A percentile compares a stretch with the other conserved stretches of the same genome.
Conservation (phyloP, 2,797 vertebrate species). For the Ciconia nigra region DNA sequence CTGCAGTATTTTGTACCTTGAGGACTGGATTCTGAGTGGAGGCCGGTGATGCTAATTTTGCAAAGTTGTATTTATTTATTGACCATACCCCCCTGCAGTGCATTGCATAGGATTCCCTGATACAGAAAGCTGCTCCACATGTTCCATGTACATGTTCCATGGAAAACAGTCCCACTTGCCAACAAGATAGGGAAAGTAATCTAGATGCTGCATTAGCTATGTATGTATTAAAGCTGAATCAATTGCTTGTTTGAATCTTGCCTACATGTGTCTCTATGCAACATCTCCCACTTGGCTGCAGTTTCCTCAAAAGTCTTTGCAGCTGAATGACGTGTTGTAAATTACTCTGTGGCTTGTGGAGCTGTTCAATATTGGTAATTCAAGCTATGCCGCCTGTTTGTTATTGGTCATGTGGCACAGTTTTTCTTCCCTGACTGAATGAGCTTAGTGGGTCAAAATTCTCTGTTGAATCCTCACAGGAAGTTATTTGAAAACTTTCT, state of each 20-base stretch:
- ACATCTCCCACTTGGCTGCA: not conserved
- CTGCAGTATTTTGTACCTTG: not conserved
- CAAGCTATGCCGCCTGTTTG: not conserved
- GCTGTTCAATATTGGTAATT: not conserved
- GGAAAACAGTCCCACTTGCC: not conserved
- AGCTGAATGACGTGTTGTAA: not conserved
- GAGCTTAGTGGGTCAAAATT: not conserved
- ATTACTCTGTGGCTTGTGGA: conserved; percentile 1
- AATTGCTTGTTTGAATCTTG: not conserved
- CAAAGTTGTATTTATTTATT: not conserved
- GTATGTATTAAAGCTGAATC: not conserved
- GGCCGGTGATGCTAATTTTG: not conserved
- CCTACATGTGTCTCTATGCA: not conserved
- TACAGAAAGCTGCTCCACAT: not conserved
- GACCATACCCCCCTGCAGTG: not conserved
- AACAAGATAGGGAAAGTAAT: not conserved
- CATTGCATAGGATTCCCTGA: not conserved
- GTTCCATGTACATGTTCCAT: not conserved
- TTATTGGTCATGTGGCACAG: not conserved
- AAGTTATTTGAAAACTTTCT: conserved; percentile 4
- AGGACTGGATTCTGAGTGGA: not conserved
- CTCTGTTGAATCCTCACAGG: not conserved
- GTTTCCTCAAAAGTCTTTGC: conserved; percentile 1
- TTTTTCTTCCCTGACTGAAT: not conserved
- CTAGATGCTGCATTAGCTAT: not conserved